Evolutionary conservation across 1,140 invertebrate species (phyloP).

Genomic region (Telenomus remus): DNA sequence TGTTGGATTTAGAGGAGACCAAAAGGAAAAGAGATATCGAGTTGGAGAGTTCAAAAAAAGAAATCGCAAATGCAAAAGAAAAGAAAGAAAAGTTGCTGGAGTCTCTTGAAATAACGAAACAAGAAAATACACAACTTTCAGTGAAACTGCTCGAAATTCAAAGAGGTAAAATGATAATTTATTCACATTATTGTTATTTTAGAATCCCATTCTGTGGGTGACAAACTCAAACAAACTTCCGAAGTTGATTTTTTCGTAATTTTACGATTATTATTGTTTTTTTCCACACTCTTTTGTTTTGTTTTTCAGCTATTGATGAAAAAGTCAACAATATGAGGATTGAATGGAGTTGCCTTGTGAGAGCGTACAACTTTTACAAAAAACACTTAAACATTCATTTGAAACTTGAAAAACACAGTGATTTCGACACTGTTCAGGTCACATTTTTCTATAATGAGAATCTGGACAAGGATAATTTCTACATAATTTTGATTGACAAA

Average conservation of each 20-base stretch:
- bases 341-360: slow-evolving; percentile 64
- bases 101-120: too few relatives aligned
- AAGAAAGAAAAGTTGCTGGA: too few relatives aligned
- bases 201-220: too few relatives aligned
- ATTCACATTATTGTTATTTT: too few relatives aligned
- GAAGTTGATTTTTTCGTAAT: too few relatives aligned
- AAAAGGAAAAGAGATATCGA: too few relatives aligned
- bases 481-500: slow-evolving; percentile 46
- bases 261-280: neutral
- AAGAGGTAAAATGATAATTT: neutral
- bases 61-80: too few relatives aligned
- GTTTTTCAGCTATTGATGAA: neutral
- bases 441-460: slow-evolving; percentile 62
- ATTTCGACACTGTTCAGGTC: slow-evolving; percentile 55
- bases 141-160: too few relatives aligned
- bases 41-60: too few relatives aligned
- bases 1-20: too few relatives aligned
- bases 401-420: slow-evolving; percentile 21
- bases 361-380: slow-evolving; percentile 63
- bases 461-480: slow-evolving; percentile 61
- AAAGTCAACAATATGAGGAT: slow-evolving; percentile 50
- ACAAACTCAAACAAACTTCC: too few relatives aligned
- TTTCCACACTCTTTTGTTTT: neutral
- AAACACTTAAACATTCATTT: slow-evolving; percentile 63
- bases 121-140: too few relatives aligned